Percentiles rank a stretch among this genome's conserved stretches.
Evolutionary conservation across 2,888 invertebrate genomes (phyloP).

Genomic region (Standfussiana lucernea): DNA sequence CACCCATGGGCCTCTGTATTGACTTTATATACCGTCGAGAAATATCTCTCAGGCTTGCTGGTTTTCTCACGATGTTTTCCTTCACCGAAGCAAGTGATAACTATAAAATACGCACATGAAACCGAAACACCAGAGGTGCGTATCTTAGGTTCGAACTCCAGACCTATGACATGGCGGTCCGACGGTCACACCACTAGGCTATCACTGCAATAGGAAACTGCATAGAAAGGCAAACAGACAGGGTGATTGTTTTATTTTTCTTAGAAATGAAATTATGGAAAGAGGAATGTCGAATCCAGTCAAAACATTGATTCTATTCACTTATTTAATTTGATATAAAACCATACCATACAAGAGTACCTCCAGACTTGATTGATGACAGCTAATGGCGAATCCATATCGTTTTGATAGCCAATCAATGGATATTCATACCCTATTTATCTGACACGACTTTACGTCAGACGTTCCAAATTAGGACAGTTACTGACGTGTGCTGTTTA

Average conservation of each 20-base stretch:
- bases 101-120: no score
- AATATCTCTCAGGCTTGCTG: no score
- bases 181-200: no score
- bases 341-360: slow-evolving; percentile 26
- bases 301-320: background rate
- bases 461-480: slow-evolving; percentile 65
- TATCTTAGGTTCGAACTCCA: no score
- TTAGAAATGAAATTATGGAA: background rate
- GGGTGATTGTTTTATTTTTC: background rate
- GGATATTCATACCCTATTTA: slow-evolving; percentile 50
- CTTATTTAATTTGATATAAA: slow-evolving; percentile 8
- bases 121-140: background rate
- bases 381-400: slow-evolving; percentile 66
- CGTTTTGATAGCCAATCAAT: slow-evolving; percentile 56
- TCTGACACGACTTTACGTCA: slow-evolving; percentile 68
- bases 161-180: no score
- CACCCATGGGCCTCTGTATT: no score
- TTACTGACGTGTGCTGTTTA: slow-evolving; percentile 52
- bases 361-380: slow-evolving; percentile 63
- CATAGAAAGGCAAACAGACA: no score
- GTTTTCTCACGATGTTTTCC: no score
- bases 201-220: no score
- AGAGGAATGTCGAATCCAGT: background rate
- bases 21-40: no score
- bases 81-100: no score